These are phyloP conservation scores for Chorisops tibialis DNA, from an alignment of 2,888 invertebrate species.

Conservation along the genomic window DNA sequence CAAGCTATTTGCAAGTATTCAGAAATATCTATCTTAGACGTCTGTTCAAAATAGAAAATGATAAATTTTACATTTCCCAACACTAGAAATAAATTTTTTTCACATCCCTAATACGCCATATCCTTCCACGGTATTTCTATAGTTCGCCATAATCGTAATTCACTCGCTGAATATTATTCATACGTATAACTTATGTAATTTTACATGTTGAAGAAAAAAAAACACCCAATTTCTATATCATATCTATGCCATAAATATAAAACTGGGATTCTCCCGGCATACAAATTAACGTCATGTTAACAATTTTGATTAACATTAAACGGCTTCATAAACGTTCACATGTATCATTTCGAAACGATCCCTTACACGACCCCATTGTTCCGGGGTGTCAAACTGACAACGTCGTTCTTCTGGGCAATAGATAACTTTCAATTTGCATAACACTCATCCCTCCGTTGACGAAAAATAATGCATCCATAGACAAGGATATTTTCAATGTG, in stretches of 20 bases:
- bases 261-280: neutral
- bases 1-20: too few species aligned
- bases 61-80: too few species aligned
- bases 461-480: too few species aligned
- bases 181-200: neutral
- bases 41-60: too few species aligned
- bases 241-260: neutral
- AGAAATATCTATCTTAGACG: too few species aligned
- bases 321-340: neutral
- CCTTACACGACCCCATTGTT: constrained; percentile 3
- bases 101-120: neutral
- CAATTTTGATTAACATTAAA: constrained; percentile 12
- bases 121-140: constrained; percentile 3
- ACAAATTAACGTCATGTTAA: constrained; percentile 17
- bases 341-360: too few species aligned
- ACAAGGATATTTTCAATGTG: neutral
- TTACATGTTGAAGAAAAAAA: constrained; percentile 6
- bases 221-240: too few species aligned
- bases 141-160: neutral
- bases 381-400: constrained; percentile 16
- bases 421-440: constrained; percentile 25
- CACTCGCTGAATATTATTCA: constrained; percentile 3
- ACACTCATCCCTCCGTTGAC: neutral
- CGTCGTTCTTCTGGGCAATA: constrained; percentile 5
- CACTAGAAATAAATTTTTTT: too few species aligned